phyloP scores from a whole-genome alignment of 37 sponge, comb jelly and placozoan species.

The Chondrilla cf. caribensis region DNA sequence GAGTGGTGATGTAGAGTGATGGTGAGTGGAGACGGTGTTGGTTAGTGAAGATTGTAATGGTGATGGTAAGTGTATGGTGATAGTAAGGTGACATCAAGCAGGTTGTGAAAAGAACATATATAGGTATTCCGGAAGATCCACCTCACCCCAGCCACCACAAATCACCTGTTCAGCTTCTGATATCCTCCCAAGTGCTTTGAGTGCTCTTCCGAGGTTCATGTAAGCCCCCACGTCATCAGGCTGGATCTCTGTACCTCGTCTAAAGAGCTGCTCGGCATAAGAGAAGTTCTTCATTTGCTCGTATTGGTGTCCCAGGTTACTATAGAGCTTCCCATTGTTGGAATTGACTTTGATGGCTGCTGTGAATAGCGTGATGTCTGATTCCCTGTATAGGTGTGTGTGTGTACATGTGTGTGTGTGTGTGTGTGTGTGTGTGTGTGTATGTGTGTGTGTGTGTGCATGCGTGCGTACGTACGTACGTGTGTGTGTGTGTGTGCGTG shows the following conservation, averaged over 20 bases:
- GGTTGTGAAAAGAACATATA: no score
- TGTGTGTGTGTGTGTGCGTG: no score
- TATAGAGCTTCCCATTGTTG: slow-evolving; percentile 74
- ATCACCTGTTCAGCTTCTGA: slow-evolving; percentile 49
- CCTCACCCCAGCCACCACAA: no score
- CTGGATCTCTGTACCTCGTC: slow-evolving; percentile 57
- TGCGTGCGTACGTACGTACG: no score
- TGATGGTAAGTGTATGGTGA: no score
- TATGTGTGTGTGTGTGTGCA: no score
- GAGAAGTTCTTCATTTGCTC: slow-evolving; percentile 36
- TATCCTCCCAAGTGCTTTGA: slow-evolving; percentile 56
- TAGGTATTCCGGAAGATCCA: no score
- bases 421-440: no score
- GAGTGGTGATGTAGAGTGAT: no score
- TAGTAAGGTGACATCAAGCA: no score
- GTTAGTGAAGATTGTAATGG: no score
- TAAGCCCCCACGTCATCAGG: slow-evolving; percentile 81
- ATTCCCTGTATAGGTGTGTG: slow-evolving; percentile 2
- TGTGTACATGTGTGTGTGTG: not conserved
- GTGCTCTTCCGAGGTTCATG: slow-evolving; percentile 74
- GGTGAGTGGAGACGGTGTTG: no score
- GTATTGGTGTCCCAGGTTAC: slow-evolving; percentile 78
- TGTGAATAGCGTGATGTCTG: slow-evolving; percentile 63
- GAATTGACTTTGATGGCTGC: slow-evolving; percentile 68
- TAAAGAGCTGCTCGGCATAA: slow-evolving; percentile 71